Evolutionary conservation across 37 sponge, comb jelly and placozoan genomes (phyloP).

Genomic region (Cladorhizidae sp.): DNA sequence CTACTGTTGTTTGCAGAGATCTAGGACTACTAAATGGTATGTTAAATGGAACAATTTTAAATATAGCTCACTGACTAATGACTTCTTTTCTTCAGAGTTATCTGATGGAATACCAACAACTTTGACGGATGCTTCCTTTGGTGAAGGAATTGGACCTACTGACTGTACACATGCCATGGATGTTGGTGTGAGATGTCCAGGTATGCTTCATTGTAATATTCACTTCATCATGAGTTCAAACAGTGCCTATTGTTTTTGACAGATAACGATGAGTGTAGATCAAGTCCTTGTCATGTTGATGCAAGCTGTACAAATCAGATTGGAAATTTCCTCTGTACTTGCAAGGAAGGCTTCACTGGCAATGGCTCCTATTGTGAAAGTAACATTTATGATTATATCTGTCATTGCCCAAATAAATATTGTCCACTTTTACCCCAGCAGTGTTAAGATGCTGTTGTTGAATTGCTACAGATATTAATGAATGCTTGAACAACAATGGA

Average conservation of each 20-base stretch:
- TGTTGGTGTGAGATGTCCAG: conserved; percentile 46
- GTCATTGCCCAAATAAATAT: background rate
- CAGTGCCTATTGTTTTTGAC: background rate
- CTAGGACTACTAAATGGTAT: conserved; percentile 20
- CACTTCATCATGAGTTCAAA: background rate
- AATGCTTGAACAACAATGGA: conserved; percentile 36
- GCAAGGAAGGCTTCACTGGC: conserved; percentile 37
- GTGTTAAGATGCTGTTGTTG: background rate
- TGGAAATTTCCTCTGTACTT: conserved; percentile 28
- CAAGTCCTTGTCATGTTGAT: conserved; percentile 16
- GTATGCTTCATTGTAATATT: conserved; percentile 1
- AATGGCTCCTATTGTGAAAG: background rate
- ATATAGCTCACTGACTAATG: too few relatives aligned
- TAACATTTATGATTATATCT: conserved; percentile 1
- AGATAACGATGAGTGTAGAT: conserved; percentile 28
- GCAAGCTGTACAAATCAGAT: conserved; percentile 36
- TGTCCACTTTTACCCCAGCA: too few relatives aligned
- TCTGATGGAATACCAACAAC: background rate
- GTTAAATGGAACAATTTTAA: background rate
- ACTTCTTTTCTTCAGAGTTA: too few relatives aligned
- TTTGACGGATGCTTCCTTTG: conserved; percentile 6
- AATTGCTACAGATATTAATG: conserved; percentile 37
- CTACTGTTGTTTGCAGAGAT: conserved; percentile 29
- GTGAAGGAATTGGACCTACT: conserved; percentile 25
- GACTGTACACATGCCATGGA: conserved; percentile 21